Conservation (phyloP, 2,113 vertebrate genomes). For the Podarcis cretensis region DNA sequence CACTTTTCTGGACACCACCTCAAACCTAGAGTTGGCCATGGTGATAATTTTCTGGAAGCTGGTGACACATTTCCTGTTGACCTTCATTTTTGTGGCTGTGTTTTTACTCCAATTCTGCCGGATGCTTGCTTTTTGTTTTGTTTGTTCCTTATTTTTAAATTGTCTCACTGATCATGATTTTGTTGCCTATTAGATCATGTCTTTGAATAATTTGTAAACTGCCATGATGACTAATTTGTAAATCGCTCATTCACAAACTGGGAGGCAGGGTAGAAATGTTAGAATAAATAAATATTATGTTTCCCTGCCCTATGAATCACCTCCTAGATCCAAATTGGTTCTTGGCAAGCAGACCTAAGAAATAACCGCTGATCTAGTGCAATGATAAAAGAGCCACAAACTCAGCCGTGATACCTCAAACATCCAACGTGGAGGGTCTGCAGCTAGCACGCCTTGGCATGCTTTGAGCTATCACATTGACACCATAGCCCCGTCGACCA, state of each 20-base stretch:
- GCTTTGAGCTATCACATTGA: neutral
- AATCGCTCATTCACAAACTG: neutral
- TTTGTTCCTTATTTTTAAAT: neutral
- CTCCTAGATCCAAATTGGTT: conserved; percentile 1
- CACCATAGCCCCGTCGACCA: neutral
- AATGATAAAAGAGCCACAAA: neutral
- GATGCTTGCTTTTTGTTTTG: neutral
- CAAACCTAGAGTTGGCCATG: neutral
- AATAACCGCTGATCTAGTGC: neutral
- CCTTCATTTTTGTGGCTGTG: neutral
- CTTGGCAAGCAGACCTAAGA: neutral
- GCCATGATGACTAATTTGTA: neutral
- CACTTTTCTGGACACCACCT: too few species aligned
- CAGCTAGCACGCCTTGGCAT: neutral
- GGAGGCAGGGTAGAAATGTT: neutral
- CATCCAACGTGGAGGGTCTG: neutral
- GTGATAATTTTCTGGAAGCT: neutral
- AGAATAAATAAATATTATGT: conserved; percentile 27
- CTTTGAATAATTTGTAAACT: neutral
- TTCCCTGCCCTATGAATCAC: conserved; percentile 26
- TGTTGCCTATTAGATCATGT: neutral
- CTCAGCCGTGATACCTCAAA: neutral
- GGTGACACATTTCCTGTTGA: neutral
- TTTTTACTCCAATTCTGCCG: neutral
- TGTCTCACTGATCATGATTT: neutral